A percentile compares a stretch with the other conserved stretches of the same genome.
These are phyloP conservation scores for Trichacis sp. DNA, from an alignment of 2,888 invertebrate species.

Conservation along the genomic window DNA sequence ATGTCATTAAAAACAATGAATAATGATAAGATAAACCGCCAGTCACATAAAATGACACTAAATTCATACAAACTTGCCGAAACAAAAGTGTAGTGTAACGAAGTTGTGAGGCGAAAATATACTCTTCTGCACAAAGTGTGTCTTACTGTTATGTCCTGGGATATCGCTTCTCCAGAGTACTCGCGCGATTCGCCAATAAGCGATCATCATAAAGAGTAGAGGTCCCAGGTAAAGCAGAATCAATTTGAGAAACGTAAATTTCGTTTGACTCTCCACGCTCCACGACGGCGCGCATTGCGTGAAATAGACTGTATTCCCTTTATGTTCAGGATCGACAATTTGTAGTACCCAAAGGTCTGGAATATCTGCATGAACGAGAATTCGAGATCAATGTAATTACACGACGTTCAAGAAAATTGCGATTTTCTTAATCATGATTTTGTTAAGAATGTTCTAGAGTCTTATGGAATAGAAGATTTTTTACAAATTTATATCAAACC, in stretches of 20 bases:
- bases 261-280: conserved; percentile 77
- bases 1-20: neutral
- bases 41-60: neutral
- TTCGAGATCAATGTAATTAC: neutral
- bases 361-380: conserved; percentile 73
- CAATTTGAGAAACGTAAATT: conserved; percentile 78
- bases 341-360: conserved; percentile 83
- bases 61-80: conserved; percentile 6
- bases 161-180: conserved; percentile 87
- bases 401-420: no score
- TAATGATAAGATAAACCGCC: neutral
- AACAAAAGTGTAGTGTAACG: conserved; percentile 3
- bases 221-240: conserved; percentile 85
- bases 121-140: conserved; percentile 15
- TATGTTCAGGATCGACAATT: conserved; percentile 70
- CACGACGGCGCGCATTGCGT: conserved; percentile 81
- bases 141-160: conserved; percentile 74
- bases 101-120: neutral
- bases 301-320: conserved; percentile 75
- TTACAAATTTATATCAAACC: no score
- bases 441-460: no score
- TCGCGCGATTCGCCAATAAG: conserved; percentile 85
- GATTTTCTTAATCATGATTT: no score
- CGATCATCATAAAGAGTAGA: conserved; percentile 83
- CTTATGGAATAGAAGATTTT: no score